These are phyloP conservation scores for Enoplosus armatus DNA, from an alignment of 2,797 vertebrate species.

Conservation along the genomic window DNA sequence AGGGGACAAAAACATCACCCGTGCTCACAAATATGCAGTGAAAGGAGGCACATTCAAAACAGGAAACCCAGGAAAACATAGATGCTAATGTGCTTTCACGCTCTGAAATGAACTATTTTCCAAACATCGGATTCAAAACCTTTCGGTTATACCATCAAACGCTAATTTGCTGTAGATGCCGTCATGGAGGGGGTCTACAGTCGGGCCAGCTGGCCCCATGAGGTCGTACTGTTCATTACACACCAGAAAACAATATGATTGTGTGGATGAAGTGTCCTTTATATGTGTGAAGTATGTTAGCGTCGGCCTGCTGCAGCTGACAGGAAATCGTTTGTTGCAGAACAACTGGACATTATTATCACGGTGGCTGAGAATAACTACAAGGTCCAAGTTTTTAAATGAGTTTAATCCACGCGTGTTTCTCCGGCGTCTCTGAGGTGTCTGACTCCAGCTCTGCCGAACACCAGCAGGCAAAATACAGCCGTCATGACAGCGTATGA, in stretches of 20 bases:
- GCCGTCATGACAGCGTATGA: constrained; percentile 56
- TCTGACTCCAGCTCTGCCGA: constrained; percentile 28
- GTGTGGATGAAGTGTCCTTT: too few relatives aligned
- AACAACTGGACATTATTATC: neutral
- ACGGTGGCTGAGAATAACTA: neutral
- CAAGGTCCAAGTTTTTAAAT: neutral
- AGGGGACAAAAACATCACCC: neutral
- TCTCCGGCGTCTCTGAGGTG: neutral
- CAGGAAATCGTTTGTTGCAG: too few relatives aligned
- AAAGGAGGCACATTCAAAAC: neutral
- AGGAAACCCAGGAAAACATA: neutral
- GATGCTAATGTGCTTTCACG: neutral
- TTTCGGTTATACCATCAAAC: neutral
- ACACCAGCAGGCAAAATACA: constrained; percentile 54
- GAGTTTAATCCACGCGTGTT: constrained; percentile 53
- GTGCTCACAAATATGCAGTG: neutral
- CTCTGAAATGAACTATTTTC: neutral
- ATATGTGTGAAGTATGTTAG: too few relatives aligned
- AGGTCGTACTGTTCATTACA: neutral
- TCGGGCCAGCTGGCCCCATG: neutral
- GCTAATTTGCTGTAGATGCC: neutral
- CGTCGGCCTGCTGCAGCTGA: too few relatives aligned
- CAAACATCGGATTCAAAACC: neutral
- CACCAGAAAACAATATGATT: too few relatives aligned
- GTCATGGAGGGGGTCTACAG: neutral